A percentile compares a stretch with the other conserved stretches of the same genome.
Conservation (phyloP, 2,113 vertebrate genomes). For the Passer domesticus region DNA sequence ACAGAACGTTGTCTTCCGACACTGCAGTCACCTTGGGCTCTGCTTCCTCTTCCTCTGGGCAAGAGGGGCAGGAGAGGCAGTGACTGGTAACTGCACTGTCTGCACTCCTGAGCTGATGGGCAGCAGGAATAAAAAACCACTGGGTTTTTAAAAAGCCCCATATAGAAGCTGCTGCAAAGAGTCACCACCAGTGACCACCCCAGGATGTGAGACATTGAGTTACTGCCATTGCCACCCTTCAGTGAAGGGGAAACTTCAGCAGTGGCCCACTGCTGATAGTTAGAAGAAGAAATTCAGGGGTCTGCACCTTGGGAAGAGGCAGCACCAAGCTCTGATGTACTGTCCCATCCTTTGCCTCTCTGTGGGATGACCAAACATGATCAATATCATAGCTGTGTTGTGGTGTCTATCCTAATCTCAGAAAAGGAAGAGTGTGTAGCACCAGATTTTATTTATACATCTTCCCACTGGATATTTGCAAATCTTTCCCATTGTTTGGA, state of each 20-base stretch:
- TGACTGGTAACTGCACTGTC: background rate
- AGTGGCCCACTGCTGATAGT: background rate
- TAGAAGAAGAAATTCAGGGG: background rate
- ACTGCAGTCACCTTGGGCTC: background rate
- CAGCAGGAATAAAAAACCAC: background rate
- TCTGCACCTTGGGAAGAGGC: background rate
- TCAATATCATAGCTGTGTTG: background rate
- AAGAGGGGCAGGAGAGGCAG: background rate
- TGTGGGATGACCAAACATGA: background rate
- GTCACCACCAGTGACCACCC: background rate
- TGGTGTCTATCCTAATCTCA: background rate
- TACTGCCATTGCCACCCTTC: background rate
- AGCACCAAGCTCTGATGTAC: background rate
- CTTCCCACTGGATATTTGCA: background rate
- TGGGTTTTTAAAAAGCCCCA: background rate
- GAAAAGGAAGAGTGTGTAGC: background rate
- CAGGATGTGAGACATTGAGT: background rate
- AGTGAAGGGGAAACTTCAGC: background rate
- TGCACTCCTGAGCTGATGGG: background rate
- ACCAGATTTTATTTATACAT: background rate
- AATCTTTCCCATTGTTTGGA: background rate
- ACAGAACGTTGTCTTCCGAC: background rate
- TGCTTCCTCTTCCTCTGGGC: background rate
- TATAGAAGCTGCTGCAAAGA: background rate
- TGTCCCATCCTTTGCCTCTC: background rate